Evolutionary conservation across 1,140 invertebrate genomes (phyloP).

Genomic region (Eueides isabella): DNA sequence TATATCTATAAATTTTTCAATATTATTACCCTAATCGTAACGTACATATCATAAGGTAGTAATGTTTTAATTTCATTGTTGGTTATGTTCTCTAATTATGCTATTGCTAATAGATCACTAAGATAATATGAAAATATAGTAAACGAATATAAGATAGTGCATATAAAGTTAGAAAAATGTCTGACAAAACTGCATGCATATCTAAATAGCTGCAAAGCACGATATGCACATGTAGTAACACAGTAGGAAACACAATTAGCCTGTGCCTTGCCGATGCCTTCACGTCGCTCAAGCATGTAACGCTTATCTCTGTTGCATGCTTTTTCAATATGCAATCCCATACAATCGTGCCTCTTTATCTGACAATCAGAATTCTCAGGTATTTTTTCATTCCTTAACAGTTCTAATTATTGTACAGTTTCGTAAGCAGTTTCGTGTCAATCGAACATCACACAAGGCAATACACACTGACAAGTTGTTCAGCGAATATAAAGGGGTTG

Average conservation of each 20-base stretch:
- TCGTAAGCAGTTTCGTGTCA: slow-evolving; percentile 76
- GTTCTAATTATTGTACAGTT: slow-evolving; percentile 76
- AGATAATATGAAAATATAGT: slow-evolving; percentile 16
- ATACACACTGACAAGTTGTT: slow-evolving; percentile 45
- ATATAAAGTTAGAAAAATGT: slow-evolving; percentile 37
- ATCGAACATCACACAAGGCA: slow-evolving; percentile 55
- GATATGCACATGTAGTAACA: slow-evolving; percentile 72
- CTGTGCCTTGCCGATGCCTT: slow-evolving; percentile 65
- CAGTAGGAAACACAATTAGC: slow-evolving; percentile 79
- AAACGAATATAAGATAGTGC: slow-evolving; percentile 15
- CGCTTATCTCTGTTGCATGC: slow-evolving; percentile 80
- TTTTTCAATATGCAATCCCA: slow-evolving; percentile 80
- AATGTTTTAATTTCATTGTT: background rate
- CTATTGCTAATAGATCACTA: slow-evolving; percentile 23
- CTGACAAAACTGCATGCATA: slow-evolving; percentile 38
- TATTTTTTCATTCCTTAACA: slow-evolving; percentile 75
- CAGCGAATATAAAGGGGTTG: slow-evolving; percentile 26
- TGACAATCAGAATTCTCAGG: slow-evolving; percentile 77
- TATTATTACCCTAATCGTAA: no score
- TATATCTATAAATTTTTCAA: no score
- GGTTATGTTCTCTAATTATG: background rate
- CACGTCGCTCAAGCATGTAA: slow-evolving; percentile 73
- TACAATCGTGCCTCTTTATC: slow-evolving; percentile 77
- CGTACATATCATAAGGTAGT: no score
- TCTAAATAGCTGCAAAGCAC: slow-evolving; percentile 48